Conservation (phyloP, 2,113 vertebrate genomes). For the Stegostoma tigrinum region DNA sequence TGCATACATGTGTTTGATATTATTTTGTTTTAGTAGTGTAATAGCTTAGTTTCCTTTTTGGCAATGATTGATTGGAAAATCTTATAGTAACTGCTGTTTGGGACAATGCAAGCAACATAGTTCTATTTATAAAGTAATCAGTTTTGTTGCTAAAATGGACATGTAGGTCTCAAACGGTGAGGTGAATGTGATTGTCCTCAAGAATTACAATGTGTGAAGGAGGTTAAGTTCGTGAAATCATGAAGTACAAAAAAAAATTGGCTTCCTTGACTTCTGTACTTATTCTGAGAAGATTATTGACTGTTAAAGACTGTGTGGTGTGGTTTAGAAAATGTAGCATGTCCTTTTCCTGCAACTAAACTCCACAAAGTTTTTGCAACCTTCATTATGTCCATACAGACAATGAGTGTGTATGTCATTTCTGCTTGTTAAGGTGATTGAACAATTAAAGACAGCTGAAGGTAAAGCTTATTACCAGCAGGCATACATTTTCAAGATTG, state of each 20-base stretch:
- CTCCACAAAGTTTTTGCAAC: background rate
- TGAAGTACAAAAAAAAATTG: background rate
- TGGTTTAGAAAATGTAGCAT: background rate
- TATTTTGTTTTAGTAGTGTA: slow-evolving; percentile 23
- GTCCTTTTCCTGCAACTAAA: background rate
- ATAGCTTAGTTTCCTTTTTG: slow-evolving; percentile 19
- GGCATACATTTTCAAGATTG: background rate
- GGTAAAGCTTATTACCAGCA: background rate
- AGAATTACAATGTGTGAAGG: background rate
- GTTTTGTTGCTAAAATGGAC: background rate
- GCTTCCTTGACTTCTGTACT: background rate
- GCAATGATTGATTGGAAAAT: slow-evolving; percentile 19
- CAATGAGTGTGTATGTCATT: background rate
- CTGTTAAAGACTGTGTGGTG: background rate
- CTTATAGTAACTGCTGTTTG: background rate
- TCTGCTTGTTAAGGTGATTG: background rate
- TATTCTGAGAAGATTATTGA: background rate
- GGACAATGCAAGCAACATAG: slow-evolving; percentile 7
- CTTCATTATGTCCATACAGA: background rate
- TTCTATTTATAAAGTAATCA: background rate
- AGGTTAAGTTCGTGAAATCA: background rate
- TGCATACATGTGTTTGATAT: slow-evolving; percentile 6
- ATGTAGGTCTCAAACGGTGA: background rate
- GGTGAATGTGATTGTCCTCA: background rate
- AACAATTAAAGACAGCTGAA: slow-evolving; percentile 27